Evolutionary conservation across 2,797 vertebrate genomes (phyloP).

Genomic region (Falco peregrinus): DNA sequence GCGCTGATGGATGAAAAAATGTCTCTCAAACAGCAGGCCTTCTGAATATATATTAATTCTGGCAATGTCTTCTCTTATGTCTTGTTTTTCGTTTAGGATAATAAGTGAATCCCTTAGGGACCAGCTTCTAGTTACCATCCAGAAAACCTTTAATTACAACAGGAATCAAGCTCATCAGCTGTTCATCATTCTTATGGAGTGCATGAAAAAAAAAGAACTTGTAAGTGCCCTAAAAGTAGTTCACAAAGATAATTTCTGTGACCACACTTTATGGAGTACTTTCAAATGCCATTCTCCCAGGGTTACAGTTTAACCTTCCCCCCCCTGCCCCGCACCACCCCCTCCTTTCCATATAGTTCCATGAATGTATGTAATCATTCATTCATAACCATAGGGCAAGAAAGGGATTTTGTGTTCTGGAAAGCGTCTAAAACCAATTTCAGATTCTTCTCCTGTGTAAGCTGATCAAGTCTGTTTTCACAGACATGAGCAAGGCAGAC

Average conservation of each 20-base stretch:
- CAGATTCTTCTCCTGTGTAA: not conserved
- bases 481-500: not conserved
- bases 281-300: not conserved
- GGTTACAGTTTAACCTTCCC: not conserved
- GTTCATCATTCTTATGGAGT: slow-evolving; percentile 93
- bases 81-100: slow-evolving; percentile 76
- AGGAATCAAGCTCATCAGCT: slow-evolving; percentile 93
- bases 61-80: not conserved
- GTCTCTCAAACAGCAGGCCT: not conserved
- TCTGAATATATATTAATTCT: not conserved
- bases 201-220: slow-evolving; percentile 98
- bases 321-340: not conserved
- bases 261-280: not conserved
- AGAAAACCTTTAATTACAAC: slow-evolving; percentile 97
- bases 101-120: slow-evolving; percentile 92
- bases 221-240: slow-evolving; percentile 81
- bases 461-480: not conserved
- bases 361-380: not conserved
- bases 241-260: not conserved
- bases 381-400: not conserved
- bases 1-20: not conserved
- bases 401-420: not conserved
- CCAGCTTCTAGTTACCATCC: slow-evolving; percentile 95
- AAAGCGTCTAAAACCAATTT: not conserved
- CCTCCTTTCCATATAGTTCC: not conserved